Percentiles rank a stretch among this genome's conserved stretches.
Evolutionary conservation across 2,888 invertebrate genomes (phyloP).

Genomic region (Archips xylosteana): DNA sequence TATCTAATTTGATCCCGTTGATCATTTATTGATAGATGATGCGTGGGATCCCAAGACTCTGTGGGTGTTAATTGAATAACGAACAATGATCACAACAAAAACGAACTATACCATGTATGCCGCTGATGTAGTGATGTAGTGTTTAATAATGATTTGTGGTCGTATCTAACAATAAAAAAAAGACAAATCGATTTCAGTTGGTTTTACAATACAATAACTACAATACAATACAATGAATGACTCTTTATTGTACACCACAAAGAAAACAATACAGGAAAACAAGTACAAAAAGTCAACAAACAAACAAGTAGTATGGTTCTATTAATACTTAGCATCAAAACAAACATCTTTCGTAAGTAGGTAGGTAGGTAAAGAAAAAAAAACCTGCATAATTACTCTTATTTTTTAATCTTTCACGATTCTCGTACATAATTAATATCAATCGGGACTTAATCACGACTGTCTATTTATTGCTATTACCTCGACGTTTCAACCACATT

Average conservation of each 20-base stretch:
- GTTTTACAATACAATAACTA: no score
- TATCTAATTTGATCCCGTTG: constrained; percentile 30
- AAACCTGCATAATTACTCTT: not conserved
- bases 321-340: no score
- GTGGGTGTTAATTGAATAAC: constrained; percentile 65
- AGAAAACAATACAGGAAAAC: no score
- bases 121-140: constrained; percentile 26
- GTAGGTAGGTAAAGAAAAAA: not conserved
- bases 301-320: not conserved
- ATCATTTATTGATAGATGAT: constrained; percentile 39
- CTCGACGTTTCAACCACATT: no score
- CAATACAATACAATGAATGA: no score
- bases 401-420: no score
- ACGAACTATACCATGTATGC: constrained; percentile 40
- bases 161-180: constrained; percentile 7
- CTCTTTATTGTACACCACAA: no score
- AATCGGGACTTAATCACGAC: no score
- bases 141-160: constrained; percentile 35
- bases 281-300: no score
- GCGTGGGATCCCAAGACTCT: constrained; percentile 55
- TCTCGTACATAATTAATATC: no score
- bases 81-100: constrained; percentile 54
- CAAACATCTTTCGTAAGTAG: not conserved
- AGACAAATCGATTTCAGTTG: not conserved
- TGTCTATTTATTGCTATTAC: no score